Base-by-base conservation (phyloP, 2,888 invertebrate species). In the Meteorus cinctellus region DNA sequence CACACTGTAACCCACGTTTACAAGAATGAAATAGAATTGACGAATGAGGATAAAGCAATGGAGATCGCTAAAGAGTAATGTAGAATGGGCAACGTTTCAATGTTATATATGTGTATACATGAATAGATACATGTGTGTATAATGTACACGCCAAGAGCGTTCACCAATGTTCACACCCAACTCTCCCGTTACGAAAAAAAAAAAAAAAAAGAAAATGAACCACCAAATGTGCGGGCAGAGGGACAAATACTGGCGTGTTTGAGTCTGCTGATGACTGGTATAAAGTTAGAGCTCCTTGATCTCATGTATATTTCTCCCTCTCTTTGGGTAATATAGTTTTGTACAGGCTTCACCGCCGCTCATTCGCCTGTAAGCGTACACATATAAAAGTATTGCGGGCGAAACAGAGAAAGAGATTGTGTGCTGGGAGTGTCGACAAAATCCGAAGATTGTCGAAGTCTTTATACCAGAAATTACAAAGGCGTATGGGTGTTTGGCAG, bases 231-330 rank as follows among this genome's bases (percentile, higher is more conserved):
- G 75, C 83, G 78, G 79, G 59, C 85, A 81, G 83, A 82, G 81
- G 81, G 83, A 85, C 85, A 83, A 87, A 82, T 83, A 86, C 86
- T 85, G 85, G 74, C 60, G 59, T 62, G 69, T 65, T 48, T 68
- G 68, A 60, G 55, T 8, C 76, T 75, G n/a, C 69, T 81, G 84
- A 87, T 87, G 85, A 87, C 86, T 87, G 83, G 86, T 86, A 82
- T 83, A 86, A 86, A 86, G 87, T 86, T 85, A 84, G 82, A 83
- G 70, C 69, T 77, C 77, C 78, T 72, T 76, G 62, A 75, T 72
- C 77, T 69, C 78, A 68, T 73, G 29, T 60, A 51, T 66, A 60
- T 72, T 36, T 71, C 63, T 51, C 66, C 72, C 72, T 65, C 74
- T 48, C 72, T 36, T 41, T 41, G 24, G 16, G 10, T 29, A 41